These are phyloP conservation scores for Tursiops truncatus DNA, from an alignment of 2,113 vertebrate species.

Conservation along the genomic window DNA sequence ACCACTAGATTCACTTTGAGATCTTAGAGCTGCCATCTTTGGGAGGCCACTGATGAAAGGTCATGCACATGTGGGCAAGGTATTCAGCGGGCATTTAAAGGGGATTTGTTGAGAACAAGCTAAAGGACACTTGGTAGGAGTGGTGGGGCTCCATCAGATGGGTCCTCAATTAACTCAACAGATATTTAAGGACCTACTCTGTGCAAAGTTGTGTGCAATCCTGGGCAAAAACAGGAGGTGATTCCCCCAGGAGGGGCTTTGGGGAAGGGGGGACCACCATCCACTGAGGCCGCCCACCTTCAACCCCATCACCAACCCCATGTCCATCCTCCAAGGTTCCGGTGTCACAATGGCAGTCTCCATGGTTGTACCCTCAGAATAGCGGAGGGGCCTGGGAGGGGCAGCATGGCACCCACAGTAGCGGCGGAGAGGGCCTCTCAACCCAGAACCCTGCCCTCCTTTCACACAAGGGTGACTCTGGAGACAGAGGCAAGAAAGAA, in stretches of 20 bases:
- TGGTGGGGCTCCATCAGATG: not conserved
- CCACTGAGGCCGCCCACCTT: not conserved
- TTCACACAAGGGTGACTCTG: not conserved
- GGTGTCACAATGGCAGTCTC: too few species aligned
- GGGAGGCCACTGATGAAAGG: not conserved
- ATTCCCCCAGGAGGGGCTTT: not conserved
- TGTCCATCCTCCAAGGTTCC: not conserved
- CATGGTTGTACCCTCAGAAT: not conserved
- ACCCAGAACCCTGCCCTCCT: not conserved
- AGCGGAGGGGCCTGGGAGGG: not conserved
- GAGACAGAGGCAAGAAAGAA: not conserved
- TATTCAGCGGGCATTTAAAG: not conserved
- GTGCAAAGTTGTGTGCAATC: not conserved
- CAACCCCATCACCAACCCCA: too few species aligned
- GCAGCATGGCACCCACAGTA: too few species aligned
- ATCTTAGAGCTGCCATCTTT: not conserved
- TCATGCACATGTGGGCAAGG: rapidly evolving
- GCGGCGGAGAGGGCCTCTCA: not conserved
- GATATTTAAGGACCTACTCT: not conserved
- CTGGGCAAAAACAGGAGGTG: not conserved
- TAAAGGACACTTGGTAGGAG: not conserved
- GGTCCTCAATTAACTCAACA: not conserved
- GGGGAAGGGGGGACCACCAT: not conserved
- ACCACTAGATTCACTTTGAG: not conserved
- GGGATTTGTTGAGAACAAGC: not conserved